Evolutionary conservation across 2,113 vertebrate genomes (phyloP).

Genomic region (Pterocles burchelli): DNA sequence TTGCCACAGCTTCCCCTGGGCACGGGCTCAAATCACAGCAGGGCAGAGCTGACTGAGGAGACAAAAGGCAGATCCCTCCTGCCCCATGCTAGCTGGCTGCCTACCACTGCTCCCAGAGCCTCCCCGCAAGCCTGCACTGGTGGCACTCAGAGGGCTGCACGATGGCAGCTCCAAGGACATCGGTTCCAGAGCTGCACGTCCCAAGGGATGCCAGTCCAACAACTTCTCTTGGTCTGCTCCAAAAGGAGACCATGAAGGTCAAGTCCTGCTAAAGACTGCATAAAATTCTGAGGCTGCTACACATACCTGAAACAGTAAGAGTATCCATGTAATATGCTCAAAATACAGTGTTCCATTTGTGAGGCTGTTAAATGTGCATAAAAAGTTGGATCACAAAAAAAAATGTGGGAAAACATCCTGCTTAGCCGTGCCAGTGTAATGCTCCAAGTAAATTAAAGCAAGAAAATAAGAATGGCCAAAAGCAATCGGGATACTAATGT

Average conservation of each 20-base stretch:
- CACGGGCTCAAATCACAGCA: neutral
- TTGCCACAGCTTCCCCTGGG: neutral
- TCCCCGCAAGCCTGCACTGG: accelerated
- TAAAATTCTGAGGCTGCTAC: neutral
- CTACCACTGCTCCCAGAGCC: accelerated
- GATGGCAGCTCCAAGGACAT: accelerated
- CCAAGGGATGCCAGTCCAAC: accelerated
- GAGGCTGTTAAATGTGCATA: neutral
- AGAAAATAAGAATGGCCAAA: neutral
- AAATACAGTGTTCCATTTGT: neutral
- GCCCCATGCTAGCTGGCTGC: neutral
- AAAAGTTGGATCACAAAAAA: neutral
- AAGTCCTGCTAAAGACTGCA: neutral
- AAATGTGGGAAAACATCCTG: neutral
- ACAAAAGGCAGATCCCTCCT: neutral
- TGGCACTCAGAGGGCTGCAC: neutral
- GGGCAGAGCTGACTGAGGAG: neutral
- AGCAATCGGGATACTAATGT: neutral
- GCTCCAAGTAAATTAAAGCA: neutral
- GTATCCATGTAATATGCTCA: neutral
- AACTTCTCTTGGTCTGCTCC: neutral
- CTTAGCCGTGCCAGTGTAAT: neutral
- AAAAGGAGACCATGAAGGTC: neutral
- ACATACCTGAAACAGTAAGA: neutral
- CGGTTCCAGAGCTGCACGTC: neutral